Evolutionary conservation across 2,113 vertebrate genomes (phyloP).

Genomic region (Plecotus auritus): DNA sequence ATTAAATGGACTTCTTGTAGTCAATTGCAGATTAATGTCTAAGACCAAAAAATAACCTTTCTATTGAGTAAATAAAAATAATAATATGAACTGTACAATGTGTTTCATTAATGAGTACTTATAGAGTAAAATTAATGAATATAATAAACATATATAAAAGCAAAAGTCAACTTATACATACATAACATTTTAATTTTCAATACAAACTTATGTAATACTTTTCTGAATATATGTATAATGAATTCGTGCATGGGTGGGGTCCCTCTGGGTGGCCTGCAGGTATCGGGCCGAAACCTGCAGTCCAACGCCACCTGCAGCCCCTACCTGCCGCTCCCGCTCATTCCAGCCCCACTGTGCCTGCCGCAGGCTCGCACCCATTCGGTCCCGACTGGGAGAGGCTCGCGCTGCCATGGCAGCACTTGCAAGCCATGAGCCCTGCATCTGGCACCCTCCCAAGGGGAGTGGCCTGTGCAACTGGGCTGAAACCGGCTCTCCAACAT

Average conservation of each 20-base stretch:
- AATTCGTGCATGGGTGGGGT: too few species aligned
- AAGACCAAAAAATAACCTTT: not conserved
- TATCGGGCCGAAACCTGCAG: too few species aligned
- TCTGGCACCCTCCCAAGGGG: too few species aligned
- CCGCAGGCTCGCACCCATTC: too few species aligned
- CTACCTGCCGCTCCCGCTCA: too few species aligned
- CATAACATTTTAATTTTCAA: not conserved
- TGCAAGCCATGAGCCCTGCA: too few species aligned
- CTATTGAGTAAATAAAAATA: not conserved
- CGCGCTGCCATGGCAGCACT: rapidly evolving
- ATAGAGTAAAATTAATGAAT: not conserved
- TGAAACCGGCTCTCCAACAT: too few species aligned
- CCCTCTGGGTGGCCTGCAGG: too few species aligned
- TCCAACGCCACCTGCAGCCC: too few species aligned
- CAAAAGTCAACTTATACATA: not conserved
- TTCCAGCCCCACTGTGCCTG: too few species aligned
- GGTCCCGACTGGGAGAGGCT: rapidly evolving
- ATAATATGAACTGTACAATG: not conserved
- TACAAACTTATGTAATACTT: not conserved
- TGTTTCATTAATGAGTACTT: not conserved
- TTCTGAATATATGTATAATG: not conserved
- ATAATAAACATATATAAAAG: not conserved
- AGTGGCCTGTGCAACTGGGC: too few species aligned
- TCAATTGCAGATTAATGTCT: not conserved
- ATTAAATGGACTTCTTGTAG: not conserved